A percentile compares a stretch with the other conserved stretches of the same genome.
Evolutionary conservation across 2,113 vertebrate species (phyloP).

Genomic region (Protobothrops mucrosquamatus): DNA sequence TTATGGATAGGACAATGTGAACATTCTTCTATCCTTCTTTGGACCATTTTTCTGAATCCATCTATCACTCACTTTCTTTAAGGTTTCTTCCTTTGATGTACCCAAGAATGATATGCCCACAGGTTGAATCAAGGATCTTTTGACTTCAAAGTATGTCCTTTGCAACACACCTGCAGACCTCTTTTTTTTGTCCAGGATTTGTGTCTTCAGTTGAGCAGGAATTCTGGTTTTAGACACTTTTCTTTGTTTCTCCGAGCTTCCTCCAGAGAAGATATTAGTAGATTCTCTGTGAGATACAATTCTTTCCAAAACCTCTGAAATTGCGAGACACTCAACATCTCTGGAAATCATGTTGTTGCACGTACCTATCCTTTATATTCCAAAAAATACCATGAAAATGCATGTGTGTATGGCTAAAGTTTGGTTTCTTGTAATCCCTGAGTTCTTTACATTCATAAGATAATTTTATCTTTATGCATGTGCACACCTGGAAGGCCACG

Average conservation of each 20-base stretch:
- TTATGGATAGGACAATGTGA: not conserved
- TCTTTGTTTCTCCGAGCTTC: not conserved
- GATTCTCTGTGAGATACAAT: not conserved
- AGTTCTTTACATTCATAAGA: not conserved
- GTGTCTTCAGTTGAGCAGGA: not conserved
- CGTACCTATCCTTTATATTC: not conserved
- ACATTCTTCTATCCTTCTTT: not conserved
- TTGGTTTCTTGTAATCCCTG: not conserved
- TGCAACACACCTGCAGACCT: not conserved
- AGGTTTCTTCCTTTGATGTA: not conserved
- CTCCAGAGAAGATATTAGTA: not conserved
- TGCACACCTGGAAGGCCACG: constrained; percentile 78
- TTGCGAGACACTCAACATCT: not conserved
- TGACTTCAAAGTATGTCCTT: not conserved
- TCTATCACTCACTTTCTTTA: not conserved
- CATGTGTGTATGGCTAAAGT: not conserved
- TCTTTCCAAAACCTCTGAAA: not conserved
- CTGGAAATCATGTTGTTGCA: not conserved
- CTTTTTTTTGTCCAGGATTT: not conserved
- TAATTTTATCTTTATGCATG: not conserved
- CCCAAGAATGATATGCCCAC: not conserved
- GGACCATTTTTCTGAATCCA: not conserved
- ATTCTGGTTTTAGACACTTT: not conserved
- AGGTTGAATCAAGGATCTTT: not conserved
- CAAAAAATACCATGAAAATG: not conserved